These are phyloP conservation scores for Megatriorchis doriae DNA, from an alignment of 2,113 vertebrate genomes.

Conservation along the genomic window DNA sequence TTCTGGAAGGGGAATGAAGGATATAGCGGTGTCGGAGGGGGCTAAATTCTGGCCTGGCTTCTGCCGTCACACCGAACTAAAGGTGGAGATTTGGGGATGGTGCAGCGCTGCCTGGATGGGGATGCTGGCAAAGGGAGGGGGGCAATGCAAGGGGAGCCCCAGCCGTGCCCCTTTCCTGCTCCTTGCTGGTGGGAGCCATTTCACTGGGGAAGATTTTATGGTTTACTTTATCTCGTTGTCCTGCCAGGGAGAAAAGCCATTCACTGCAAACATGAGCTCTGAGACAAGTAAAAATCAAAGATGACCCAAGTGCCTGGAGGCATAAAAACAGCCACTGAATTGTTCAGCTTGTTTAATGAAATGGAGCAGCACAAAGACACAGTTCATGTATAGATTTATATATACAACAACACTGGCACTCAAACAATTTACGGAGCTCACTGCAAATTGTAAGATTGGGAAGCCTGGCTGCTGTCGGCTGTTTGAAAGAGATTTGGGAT, in stretches of 20 bases:
- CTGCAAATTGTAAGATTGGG: neutral
- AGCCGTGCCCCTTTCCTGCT: neutral
- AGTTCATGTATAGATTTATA: neutral
- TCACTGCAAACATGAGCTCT: neutral
- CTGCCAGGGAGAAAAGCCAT: neutral
- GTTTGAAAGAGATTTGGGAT: neutral
- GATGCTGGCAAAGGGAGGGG: neutral
- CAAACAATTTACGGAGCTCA: neutral
- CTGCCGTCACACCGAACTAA: neutral
- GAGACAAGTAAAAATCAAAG: slow-evolving; percentile 20
- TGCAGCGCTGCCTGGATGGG: neutral
- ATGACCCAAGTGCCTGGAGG: slow-evolving; percentile 32
- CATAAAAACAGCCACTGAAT: neutral
- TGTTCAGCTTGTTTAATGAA: slow-evolving; percentile 40
- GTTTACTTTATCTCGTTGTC: neutral
- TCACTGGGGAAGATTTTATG: neutral
- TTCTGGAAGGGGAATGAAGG: neutral
- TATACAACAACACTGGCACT: neutral
- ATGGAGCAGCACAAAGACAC: slow-evolving; percentile 17
- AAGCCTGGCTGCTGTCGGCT: neutral
- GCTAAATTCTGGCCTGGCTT: neutral
- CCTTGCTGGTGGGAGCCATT: neutral
- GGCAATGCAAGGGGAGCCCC: neutral
- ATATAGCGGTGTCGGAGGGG: neutral
- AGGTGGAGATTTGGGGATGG: neutral